Evolutionary conservation across 1,140 invertebrate genomes (phyloP).

Genomic region (Musca vetustissima): DNA sequence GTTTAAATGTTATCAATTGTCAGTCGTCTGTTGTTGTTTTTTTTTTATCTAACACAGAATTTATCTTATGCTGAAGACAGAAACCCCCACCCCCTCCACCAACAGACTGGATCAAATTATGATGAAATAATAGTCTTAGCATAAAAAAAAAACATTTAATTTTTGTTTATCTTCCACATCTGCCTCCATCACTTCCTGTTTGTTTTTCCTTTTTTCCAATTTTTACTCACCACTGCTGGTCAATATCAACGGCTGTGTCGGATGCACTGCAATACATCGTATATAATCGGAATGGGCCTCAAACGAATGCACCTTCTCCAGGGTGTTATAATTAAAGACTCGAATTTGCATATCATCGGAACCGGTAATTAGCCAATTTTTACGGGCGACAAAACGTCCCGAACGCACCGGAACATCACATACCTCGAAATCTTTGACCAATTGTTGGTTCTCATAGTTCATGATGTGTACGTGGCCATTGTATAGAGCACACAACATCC

Average conservation of each 20-base stretch:
- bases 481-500: slow-evolving; percentile 97
- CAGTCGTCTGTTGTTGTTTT: no score
- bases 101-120: no score
- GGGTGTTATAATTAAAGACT: slow-evolving; percentile 98
- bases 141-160: no score
- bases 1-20: no score
- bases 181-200: not conserved
- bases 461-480: slow-evolving; percentile 99
- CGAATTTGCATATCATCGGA: slow-evolving; percentile 96
- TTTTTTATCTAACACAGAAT: no score
- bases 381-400: slow-evolving; percentile 93
- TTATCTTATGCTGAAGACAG: no score
- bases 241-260: slow-evolving; percentile 94
- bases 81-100: no score
- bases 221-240: slow-evolving; percentile 85
- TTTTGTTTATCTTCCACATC: slow-evolving; percentile 18
- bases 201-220: not conserved
- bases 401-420: slow-evolving; percentile 95
- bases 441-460: slow-evolving; percentile 91
- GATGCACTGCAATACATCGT: slow-evolving; percentile 94
- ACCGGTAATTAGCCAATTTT: slow-evolving; percentile 98
- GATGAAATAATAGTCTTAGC: no score
- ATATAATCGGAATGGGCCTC: slow-evolving; percentile 99
- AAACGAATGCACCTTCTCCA: slow-evolving; percentile 93
- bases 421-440: slow-evolving; percentile 65